Evolutionary conservation across 2,888 invertebrate genomes (phyloP), one percentile per base, ranked within the genome.

Genomic region (Gasteruption jaculator): DNA sequence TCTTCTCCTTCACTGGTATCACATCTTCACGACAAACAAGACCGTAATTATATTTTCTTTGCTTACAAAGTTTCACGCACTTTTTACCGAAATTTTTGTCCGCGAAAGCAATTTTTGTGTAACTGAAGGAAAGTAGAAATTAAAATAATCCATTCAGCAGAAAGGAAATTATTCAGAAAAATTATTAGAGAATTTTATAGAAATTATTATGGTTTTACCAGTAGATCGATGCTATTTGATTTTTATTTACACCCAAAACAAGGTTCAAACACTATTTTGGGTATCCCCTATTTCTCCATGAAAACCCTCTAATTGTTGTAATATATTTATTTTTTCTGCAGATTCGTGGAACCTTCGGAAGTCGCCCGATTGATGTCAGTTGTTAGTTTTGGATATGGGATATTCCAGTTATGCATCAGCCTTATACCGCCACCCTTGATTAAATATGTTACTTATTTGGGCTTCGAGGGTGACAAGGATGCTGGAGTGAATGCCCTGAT

Each of bases 321-420:
- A 6, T 25, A 5, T 36, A 24, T 15, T 18, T 33, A 10, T 40
- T 24, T 39, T n/a, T 25, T 46, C 40, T 29, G 11, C 44, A 67
- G 65, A 8, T 65, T 65, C 33, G 66, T 78, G 27, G 75, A 76
- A 34, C 74, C 74, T 18, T 73, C 74, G 22, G 75, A 76, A 39
- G 73, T 82, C 11, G 69, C 72, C 15, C 71, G 82, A n/a, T 64
- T 85, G 26, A 79, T 83, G 76, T 76, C 80, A 5, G 80, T 82
- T 0, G 80, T 83, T 5, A 80, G 81, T 54, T 84, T 85, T 60
- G 85, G 84, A 3, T 83, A 81, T 53, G 85, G 85, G 10, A 70
- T 82, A 24, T 81, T 85, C 57, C 82, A 83, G 57, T 65, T 85
- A 39, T 80, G 80, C 47, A 75, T 83, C 37, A 84, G 84, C 5